phyloP scores from a whole-genome alignment of 2,113 vertebrate genomes.

The Motacilla tschutschensis region DNA sequence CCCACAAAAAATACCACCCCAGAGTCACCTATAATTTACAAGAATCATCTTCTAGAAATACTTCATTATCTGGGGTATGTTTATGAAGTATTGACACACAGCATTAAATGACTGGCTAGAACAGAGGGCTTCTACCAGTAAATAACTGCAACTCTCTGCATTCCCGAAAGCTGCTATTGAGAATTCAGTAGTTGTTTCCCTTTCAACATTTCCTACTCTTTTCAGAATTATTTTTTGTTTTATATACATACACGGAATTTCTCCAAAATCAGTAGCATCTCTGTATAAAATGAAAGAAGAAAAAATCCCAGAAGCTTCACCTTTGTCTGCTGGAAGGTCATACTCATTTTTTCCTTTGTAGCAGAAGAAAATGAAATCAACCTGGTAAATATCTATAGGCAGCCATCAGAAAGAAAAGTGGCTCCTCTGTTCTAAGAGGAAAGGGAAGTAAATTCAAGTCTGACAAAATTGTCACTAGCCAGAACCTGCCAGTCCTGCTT shows the following conservation, averaged over 20 bases:
- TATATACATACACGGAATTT: not conserved
- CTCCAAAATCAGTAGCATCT: not conserved
- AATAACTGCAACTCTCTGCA: not conserved
- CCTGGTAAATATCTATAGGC: conserved; percentile 40
- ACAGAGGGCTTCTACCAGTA: not conserved
- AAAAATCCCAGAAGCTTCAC: conserved; percentile 13
- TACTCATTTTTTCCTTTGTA: conserved; percentile 15
- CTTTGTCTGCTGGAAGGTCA: conserved; percentile 36
- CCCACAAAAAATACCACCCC: rapidly evolving
- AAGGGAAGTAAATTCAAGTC: conserved; percentile 28
- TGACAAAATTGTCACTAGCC: conserved; percentile 33
- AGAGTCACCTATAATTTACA: not conserved
- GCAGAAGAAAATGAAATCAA: conserved; percentile 40
- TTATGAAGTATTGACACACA: not conserved
- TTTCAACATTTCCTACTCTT: not conserved
- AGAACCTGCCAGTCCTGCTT: conserved; percentile 29
- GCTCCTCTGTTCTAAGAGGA: conserved; percentile 18
- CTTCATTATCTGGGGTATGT: not conserved
- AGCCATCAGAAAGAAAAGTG: conserved; percentile 50
- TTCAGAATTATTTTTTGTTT: conserved; percentile 7
- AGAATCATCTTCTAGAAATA: not conserved
- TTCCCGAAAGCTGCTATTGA: not conserved
- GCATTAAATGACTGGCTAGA: not conserved
- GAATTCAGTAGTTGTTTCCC: not conserved
- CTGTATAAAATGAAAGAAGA: not conserved